These are phyloP conservation scores for Platygyra sinensis DNA, from an alignment of 64 coral and sea anemone genomes.

Conservation along the genomic window DNA sequence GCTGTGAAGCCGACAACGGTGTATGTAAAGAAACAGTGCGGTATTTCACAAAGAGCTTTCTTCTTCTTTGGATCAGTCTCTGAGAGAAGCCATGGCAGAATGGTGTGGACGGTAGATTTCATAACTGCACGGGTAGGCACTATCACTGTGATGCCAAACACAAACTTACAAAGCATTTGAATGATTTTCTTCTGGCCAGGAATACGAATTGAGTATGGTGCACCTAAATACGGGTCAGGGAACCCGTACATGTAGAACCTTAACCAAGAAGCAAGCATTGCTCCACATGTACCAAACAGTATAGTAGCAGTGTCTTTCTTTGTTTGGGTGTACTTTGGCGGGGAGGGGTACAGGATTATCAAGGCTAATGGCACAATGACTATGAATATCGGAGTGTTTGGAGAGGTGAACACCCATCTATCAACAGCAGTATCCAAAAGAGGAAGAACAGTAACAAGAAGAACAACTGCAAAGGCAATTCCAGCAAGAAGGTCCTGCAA, in stretches of 20 bases:
- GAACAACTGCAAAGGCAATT: constrained; percentile 47
- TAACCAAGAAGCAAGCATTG: constrained; percentile 71
- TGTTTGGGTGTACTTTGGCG: constrained; percentile 70
- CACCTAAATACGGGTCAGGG: constrained; percentile 73
- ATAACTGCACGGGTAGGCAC: constrained; percentile 64
- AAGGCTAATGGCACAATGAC: constrained; percentile 69
- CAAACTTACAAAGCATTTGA: constrained; percentile 74
- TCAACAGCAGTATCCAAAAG: constrained; percentile 64
- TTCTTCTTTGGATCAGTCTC: constrained; percentile 63
- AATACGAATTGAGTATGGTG: constrained; percentile 55
- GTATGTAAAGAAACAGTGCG: constrained; percentile 84
- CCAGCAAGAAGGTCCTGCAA: constrained; percentile 83
- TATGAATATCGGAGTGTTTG: constrained; percentile 78
- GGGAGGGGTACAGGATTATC: constrained; percentile 78
- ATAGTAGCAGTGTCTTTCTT: constrained; percentile 80
- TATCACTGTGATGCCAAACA: constrained; percentile 71
- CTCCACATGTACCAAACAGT: constrained; percentile 63
- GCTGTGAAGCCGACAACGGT: constrained; percentile 62
- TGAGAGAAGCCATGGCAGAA: constrained; percentile 71
- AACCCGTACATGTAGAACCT: constrained; percentile 36
- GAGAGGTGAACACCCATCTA: constrained; percentile 78
- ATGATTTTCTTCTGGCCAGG: constrained; percentile 68
- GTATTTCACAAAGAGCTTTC: constrained; percentile 71
- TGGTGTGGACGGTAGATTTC: constrained; percentile 63
- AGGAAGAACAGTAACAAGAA: constrained; percentile 71